phyloP scores from a whole-genome alignment of 2,797 vertebrate species.

The Pagetopsis macropterus region DNA sequence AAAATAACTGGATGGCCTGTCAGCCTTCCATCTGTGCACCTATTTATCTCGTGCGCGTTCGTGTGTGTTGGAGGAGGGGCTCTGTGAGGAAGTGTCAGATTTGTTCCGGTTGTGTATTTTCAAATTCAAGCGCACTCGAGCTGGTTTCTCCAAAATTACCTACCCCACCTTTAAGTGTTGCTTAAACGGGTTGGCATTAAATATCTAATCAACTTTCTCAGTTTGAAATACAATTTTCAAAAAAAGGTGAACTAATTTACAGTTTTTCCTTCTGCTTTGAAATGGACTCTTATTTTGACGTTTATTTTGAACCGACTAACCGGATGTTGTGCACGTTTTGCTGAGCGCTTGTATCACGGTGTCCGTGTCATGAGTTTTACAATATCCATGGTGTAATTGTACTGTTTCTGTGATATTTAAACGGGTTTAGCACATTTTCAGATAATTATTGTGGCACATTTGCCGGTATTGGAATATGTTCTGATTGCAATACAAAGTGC shows the following conservation, averaged over 20 bases:
- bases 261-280: no score
- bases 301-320: background rate
- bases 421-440: background rate
- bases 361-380: background rate
- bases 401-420: background rate
- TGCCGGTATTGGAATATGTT: background rate
- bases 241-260: background rate
- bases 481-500: background rate
- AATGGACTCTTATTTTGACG: constrained; percentile 12
- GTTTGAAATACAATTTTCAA: background rate
- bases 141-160: no score
- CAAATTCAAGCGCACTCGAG: no score
- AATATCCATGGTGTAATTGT: background rate
- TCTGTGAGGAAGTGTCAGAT: no score
- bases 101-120: no score
- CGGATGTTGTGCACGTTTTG: background rate
- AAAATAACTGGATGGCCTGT: no score
- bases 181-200: background rate
- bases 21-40: no score
- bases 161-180: no score
- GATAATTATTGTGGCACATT: no score
- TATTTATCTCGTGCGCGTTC: no score
- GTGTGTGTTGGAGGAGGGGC: no score
- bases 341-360: background rate
- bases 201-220: background rate